Conservation (phyloP, 2,113 vertebrate species). For the Hirundichthys speculiger region DNA sequence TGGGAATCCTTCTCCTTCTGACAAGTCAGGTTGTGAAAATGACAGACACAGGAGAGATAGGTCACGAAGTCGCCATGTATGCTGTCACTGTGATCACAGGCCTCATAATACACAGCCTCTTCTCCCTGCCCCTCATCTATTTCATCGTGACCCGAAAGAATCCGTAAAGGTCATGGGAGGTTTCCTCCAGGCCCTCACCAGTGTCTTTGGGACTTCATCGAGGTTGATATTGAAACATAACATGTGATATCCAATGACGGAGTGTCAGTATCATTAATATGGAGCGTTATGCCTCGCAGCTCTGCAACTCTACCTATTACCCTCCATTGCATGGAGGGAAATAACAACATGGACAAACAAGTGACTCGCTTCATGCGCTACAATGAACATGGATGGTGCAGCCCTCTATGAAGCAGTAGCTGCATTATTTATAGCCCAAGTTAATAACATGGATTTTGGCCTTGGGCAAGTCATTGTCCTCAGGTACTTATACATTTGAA, state of each 20-base stretch:
- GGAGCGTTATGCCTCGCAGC: slow-evolving; percentile 58
- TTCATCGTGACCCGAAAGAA: slow-evolving; percentile 87
- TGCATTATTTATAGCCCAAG: slow-evolving; percentile 92
- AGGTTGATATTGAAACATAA: slow-evolving; percentile 72
- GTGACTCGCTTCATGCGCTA: slow-evolving; percentile 90
- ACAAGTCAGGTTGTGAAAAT: slow-evolving; percentile 92
- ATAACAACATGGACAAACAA: slow-evolving; percentile 87
- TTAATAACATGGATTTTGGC: slow-evolving; percentile 90
- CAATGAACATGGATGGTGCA: slow-evolving; percentile 92
- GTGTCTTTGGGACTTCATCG: slow-evolving; percentile 91
- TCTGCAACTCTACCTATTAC: slow-evolving; percentile 91
- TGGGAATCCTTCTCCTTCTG: slow-evolving; percentile 90
- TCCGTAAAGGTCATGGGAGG: slow-evolving; percentile 85
- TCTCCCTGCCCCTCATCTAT: slow-evolving; percentile 88
- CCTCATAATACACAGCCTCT: slow-evolving; percentile 85
- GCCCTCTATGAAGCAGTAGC: slow-evolving; percentile 90
- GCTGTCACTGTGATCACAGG: slow-evolving; percentile 86
- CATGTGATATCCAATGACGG: no score
- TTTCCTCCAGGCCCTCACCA: slow-evolving; percentile 87
- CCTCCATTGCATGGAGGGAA: slow-evolving; percentile 88
- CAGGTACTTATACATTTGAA: slow-evolving; percentile 75
- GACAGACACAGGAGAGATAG: slow-evolving; percentile 85
- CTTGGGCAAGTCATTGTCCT: slow-evolving; percentile 92
- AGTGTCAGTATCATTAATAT: no score
- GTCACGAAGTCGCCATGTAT: slow-evolving; percentile 90